Base-by-base conservation (phyloP, 2,113 vertebrate species). In the Cephalopholis sonnerati region DNA sequence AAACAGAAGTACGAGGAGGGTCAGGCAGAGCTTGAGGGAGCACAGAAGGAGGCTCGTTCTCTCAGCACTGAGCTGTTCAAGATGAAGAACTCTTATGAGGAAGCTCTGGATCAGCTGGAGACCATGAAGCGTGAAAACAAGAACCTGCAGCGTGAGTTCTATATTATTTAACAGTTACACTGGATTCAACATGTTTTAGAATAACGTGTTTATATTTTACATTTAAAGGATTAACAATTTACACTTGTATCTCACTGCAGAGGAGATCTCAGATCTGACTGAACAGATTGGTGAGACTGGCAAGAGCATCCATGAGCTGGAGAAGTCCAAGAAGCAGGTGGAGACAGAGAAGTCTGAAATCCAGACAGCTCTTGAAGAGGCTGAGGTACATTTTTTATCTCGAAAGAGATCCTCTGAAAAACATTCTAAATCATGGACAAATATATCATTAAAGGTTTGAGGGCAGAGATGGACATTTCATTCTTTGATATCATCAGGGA, bases 71-170 rank as follows among this genome's bases (percentile, higher is more conserved):
- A 97, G 71, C 92, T 96, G 58, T 97, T 97, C 90, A 97, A 97
- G 88, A 93, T 97, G 95, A 98, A 96, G 92, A 97, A 95, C 32
- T 95, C 96, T 59, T 97, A 96, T 15, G 96, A 97, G 77, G 93
- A 94, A 67, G 15, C 81, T 82, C 84, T 94, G 46, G 92, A 94
- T 81, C 92, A 94, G 3, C 86, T 94, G 61, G 92, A 94, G 87
- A 93, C n/a, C n/a, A n/a, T n/a, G n/a, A n/a, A n/a, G n/a, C n/a
- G n/a, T n/a, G n/a, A n/a, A n/a, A n/a, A n/a, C n/a, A n/a, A n/a
- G n/a, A n/a, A n/a, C n/a, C n/a, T n/a, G n/a, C n/a, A n/a, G n/a
- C n/a, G n/a, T n/a, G 22, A 81, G 91, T 89, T 77, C 20, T 12
- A 29, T 7, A 29, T 32, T 9, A 39, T 16, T 6, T 57, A 74